Evolutionary conservation across 2,113 vertebrate genomes (phyloP).

Genomic region (Menura novaehollandiae): DNA sequence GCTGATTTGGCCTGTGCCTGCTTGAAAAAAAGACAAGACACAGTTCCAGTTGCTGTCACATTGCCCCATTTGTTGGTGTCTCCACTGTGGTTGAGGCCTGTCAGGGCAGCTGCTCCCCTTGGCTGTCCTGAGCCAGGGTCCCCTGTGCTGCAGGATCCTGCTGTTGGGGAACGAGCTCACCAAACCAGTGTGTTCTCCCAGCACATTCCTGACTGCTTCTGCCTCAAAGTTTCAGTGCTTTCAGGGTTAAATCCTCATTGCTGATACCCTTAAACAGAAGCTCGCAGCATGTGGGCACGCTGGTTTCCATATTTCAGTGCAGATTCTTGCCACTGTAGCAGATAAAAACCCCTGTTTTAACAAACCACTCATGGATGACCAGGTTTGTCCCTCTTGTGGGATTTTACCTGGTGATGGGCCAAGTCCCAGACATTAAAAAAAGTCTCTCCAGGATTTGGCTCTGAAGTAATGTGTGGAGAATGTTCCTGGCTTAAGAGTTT

Average conservation of each 20-base stretch:
- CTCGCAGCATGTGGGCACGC: fast-evolving
- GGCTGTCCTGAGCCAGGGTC: fast-evolving
- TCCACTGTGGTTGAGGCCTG: background rate
- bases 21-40: background rate
- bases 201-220: background rate
- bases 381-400: background rate
- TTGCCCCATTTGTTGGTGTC: background rate
- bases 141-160: background rate
- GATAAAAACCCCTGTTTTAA: background rate
- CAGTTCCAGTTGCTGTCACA: background rate
- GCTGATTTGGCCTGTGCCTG: background rate
- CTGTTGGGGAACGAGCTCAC: fast-evolving
- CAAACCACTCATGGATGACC: background rate
- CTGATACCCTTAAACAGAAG: background rate
- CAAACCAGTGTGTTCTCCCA: fast-evolving
- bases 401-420: background rate
- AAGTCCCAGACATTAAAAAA: background rate
- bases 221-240: background rate
- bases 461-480: background rate
- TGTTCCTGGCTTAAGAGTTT: background rate
- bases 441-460: background rate
- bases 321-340: background rate
- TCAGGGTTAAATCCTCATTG: background rate
- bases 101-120: background rate
- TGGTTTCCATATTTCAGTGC: background rate